Conservation (phyloP, 2,113 vertebrate species). For the Antennarius striatus region DNA sequence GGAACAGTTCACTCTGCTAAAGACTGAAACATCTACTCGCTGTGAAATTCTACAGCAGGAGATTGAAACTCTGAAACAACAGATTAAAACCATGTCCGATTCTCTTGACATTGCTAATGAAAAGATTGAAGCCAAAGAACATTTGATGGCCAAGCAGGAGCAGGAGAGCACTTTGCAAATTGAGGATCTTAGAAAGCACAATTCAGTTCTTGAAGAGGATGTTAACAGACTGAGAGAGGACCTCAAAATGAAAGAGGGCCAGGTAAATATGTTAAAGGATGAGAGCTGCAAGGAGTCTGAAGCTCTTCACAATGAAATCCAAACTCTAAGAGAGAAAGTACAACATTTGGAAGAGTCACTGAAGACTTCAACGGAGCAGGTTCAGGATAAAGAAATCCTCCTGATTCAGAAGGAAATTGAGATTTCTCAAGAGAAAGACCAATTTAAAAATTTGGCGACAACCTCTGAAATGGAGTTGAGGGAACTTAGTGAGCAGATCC, state of each 20-base stretch:
- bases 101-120: conserved; percentile 11
- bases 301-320: conserved; percentile 44
- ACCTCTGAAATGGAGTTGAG: conserved; percentile 35
- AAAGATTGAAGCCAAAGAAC: conserved; percentile 25
- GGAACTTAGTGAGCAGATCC: conserved; percentile 73
- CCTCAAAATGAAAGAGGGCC: conserved; percentile 26
- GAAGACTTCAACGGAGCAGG: conserved; percentile 27
- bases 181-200: not conserved
- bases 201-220: conserved; percentile 3
- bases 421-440: conserved; percentile 38
- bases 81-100: conserved; percentile 58
- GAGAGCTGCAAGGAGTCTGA: conserved; percentile 37
- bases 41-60: conserved; percentile 20
- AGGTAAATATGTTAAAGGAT: conserved; percentile 1
- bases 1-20: conserved; percentile 21
- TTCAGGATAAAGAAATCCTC: conserved; percentile 54
- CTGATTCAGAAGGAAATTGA: conserved; percentile 48
- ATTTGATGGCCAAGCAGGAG: not conserved
- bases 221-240: not conserved
- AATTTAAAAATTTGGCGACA: conserved; percentile 5
- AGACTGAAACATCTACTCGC: conserved; percentile 20
- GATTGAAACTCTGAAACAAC: conserved; percentile 30
- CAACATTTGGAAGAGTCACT: conserved; percentile 37
- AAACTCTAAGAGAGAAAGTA: conserved; percentile 22
- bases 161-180: conserved; percentile 22